A percentile compares a stretch with the other conserved stretches of the same genome.
phyloP scores from a whole-genome alignment of 2,888 invertebrate genomes.

The Allygus modestus region DNA sequence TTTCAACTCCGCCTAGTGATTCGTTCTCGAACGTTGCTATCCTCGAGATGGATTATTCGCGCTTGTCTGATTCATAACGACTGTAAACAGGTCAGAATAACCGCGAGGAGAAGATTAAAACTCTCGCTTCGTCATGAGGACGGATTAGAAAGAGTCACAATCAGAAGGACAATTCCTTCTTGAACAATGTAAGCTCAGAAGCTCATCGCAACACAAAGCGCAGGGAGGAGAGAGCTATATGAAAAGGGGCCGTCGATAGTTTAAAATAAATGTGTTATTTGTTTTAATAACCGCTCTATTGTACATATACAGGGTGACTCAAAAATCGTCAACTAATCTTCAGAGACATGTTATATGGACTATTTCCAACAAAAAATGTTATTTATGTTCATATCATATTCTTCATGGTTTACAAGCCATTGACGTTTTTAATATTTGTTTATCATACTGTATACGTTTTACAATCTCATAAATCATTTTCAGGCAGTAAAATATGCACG shows the following conservation, averaged over 20 bases:
- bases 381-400: too few relatives aligned
- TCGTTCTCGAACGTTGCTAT: neutral
- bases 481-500: too few relatives aligned
- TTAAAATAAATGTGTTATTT: neutral
- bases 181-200: slow-evolving; percentile 13
- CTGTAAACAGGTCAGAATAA: neutral
- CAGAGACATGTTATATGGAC: too few relatives aligned
- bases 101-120: neutral
- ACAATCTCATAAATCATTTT: too few relatives aligned
- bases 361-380: too few relatives aligned
- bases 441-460: too few relatives aligned
- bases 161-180: neutral
- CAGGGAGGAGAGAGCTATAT: neutral
- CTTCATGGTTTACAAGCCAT: too few relatives aligned
- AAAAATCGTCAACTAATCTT: too few relatives aligned
- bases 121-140: neutral
- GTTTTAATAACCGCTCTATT: too few relatives aligned
- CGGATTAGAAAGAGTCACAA: neutral
- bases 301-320: too few relatives aligned
- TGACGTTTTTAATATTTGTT: too few relatives aligned
- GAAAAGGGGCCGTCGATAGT: neutral
- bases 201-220: neutral
- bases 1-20: too few relatives aligned
- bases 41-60: neutral
- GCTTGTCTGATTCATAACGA: neutral